These are phyloP conservation scores for Fundulus diaphanus DNA, from an alignment of 2,797 vertebrate species.

Conservation along the genomic window DNA sequence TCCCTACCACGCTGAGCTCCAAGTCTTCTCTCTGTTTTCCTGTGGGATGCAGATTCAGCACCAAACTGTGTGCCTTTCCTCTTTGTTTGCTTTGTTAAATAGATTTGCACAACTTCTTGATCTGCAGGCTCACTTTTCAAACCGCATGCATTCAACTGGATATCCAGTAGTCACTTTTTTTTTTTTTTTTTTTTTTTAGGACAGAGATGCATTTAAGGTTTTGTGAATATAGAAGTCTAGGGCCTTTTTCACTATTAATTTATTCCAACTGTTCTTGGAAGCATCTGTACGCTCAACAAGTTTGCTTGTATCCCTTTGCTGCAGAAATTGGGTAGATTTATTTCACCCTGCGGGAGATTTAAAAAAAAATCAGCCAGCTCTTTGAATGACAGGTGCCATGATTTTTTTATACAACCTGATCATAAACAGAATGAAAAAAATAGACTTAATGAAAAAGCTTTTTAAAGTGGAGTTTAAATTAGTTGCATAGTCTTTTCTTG, in stretches of 20 bases:
- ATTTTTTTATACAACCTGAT: no score
- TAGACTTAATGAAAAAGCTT: background rate
- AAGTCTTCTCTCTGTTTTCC: slow-evolving; percentile 42
- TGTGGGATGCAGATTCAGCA: slow-evolving; percentile 51
- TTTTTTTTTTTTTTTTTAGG: slow-evolving; percentile 27
- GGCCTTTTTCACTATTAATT: background rate
- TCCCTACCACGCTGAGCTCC: slow-evolving; percentile 32
- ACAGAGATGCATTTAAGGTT: slow-evolving; percentile 16
- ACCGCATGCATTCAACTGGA: background rate
- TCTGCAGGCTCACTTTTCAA: slow-evolving; percentile 19
- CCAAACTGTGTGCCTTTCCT: slow-evolving; percentile 14
- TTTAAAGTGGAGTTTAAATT: background rate
- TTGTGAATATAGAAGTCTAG: background rate
- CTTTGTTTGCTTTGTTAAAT: slow-evolving; percentile 38
- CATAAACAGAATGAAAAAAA: no score
- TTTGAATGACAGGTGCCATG: no score
- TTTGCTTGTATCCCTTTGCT: background rate
- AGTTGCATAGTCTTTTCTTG: background rate
- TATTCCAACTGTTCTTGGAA: background rate
- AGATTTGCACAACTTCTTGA: slow-evolving; percentile 25
- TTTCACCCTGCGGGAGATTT: no score
- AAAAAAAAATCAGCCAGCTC: no score
- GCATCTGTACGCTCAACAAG: no score
- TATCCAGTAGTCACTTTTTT: slow-evolving; percentile 13
- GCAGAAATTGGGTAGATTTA: no score